phyloP scores from a whole-genome alignment of 2,797 vertebrate genomes.

The Poeciliopsis turneri region DNA sequence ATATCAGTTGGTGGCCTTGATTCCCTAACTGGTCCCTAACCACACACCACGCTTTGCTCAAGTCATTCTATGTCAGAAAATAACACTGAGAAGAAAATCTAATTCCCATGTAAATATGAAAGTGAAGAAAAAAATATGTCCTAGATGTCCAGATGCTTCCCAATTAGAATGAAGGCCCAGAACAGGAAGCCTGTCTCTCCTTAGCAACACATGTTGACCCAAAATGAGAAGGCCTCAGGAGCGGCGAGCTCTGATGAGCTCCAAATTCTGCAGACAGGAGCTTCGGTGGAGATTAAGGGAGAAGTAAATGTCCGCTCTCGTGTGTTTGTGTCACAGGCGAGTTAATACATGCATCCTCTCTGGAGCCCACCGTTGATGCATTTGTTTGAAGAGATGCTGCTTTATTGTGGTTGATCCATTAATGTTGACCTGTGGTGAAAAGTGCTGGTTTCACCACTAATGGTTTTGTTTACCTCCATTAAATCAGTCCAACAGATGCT shows the following conservation, averaged over 20 bases:
- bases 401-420: slow-evolving; percentile 58
- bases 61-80: not conserved
- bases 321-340: slow-evolving; percentile 6
- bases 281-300: slow-evolving; percentile 1
- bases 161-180: not conserved
- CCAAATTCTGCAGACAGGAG: slow-evolving; percentile 1
- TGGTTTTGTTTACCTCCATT: slow-evolving; percentile 64
- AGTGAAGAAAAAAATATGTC: not conserved
- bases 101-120: not conserved
- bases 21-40: not conserved
- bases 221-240: slow-evolving; percentile 7
- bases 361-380: slow-evolving; percentile 23
- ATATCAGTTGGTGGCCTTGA: not conserved
- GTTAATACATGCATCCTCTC: slow-evolving; percentile 16
- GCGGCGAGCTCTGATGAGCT: not conserved
- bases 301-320: slow-evolving; percentile 6
- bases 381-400: slow-evolving; percentile 24
- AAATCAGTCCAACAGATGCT: slow-evolving; percentile 32
- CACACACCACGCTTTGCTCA: not conserved
- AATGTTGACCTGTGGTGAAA: slow-evolving; percentile 44
- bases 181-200: slow-evolving; percentile 9
- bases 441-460: slow-evolving; percentile 54
- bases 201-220: slow-evolving; percentile 3
- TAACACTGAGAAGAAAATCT: slow-evolving; percentile 1
- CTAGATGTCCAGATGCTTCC: slow-evolving; percentile 4